Evolutionary conservation across 1,140 invertebrate genomes (phyloP).

Genomic region (Caenorhabditis elegans): WBcel235 BX284606.5:11130001-11130500

Average conservation of each 20-base stretch:
- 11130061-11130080: too few relatives aligned
- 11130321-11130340: not conserved
- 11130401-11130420: too few relatives aligned
- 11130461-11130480: conserved; percentile 15
- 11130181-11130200: conserved; percentile 15
- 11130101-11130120: too few relatives aligned
- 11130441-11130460: not conserved
- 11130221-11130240: conserved; percentile 31
- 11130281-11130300: not conserved
- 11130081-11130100: too few relatives aligned
- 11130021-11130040: not conserved
- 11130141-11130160: not conserved
- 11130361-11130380: not conserved
- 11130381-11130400: not conserved
- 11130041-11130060: not conserved
- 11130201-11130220: not conserved
- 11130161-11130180: conserved; percentile 32
- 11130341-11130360: conserved; percentile 16
- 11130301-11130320: conserved; percentile 18
- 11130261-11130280: conserved; percentile 28
- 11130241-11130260: conserved; percentile 29
- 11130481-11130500: not conserved
- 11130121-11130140: not conserved
- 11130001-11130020: not conserved
- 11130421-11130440: too few relatives aligned